A percentile compares a stretch with the other conserved stretches of the same genome.
These are phyloP conservation scores for Drosophila falleni DNA, from an alignment of 2,888 invertebrate genomes.

Conservation along the genomic window DNA sequence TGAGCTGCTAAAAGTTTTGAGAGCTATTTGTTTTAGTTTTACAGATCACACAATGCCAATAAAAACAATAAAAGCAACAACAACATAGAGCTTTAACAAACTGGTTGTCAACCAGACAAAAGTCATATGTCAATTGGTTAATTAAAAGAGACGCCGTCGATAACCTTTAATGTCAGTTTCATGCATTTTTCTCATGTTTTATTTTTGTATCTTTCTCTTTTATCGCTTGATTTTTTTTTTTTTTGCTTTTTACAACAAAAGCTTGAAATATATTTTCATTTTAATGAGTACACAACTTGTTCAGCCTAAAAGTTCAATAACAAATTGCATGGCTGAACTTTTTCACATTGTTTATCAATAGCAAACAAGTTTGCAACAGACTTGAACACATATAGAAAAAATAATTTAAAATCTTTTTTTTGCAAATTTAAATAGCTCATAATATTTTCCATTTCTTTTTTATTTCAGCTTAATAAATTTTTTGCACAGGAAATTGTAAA, in stretches of 20 bases:
- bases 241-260: conserved; percentile 24
- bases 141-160: conserved; percentile 66
- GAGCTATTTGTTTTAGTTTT: conserved; percentile 3
- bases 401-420: conserved; percentile 2
- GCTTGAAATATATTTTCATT: conserved; percentile 30
- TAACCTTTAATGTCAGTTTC: conserved; percentile 73
- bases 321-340: conserved; percentile 48
- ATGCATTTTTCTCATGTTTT: conserved; percentile 39
- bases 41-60: conserved; percentile 41
- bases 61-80: conserved; percentile 16
- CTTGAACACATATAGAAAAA: conserved; percentile 3
- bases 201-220: conserved; percentile 47
- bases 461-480: conserved; percentile 54
- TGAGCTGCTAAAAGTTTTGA: conserved; percentile 21
- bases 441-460: conserved; percentile 21
- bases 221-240: conserved; percentile 24
- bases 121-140: conserved; percentile 79
- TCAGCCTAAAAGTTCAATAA: conserved; percentile 57
- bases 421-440: conserved; percentile 11
- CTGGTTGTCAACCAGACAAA: conserved; percentile 42
- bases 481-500: conserved; percentile 50
- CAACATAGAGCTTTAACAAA: conserved; percentile 25
- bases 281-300: conserved; percentile 22
- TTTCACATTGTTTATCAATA: conserved; percentile 39
- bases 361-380: conserved; percentile 8